Conservation (phyloP, 2,797 vertebrate genomes). For the Melanotaenia trifasciata region DNA sequence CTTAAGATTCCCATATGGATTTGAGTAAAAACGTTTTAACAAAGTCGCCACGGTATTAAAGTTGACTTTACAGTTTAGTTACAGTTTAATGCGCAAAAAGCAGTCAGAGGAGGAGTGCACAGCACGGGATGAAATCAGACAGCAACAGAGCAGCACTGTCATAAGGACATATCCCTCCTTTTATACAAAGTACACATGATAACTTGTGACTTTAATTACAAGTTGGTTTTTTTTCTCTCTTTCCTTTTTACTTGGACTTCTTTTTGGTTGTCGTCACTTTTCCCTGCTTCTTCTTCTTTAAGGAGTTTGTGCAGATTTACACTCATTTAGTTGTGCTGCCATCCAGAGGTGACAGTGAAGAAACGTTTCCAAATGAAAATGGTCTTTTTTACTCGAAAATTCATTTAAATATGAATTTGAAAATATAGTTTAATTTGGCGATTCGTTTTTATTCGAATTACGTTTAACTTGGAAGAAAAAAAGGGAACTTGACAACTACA, state of each 20-base stretch:
- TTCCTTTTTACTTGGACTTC: constrained; percentile 32
- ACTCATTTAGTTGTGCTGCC: constrained; percentile 65
- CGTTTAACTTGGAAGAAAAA: neutral
- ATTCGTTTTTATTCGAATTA: no score
- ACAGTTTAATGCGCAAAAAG: constrained; percentile 27
- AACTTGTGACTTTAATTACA: constrained; percentile 81
- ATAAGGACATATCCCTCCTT: constrained; percentile 38
- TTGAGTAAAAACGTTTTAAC: constrained; percentile 15
- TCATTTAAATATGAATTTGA: neutral
- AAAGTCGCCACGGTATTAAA: constrained; percentile 13
- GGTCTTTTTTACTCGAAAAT: neutral
- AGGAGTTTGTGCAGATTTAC: constrained; percentile 4
- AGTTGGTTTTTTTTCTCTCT: constrained; percentile 25
- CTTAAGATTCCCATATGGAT: neutral
- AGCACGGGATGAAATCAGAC: neutral
- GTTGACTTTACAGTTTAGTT: constrained; percentile 33
- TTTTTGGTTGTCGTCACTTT: constrained; percentile 29
- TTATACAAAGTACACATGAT: constrained; percentile 65
- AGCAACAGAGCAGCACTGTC: constrained; percentile 17
- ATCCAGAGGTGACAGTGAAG: constrained; percentile 62
- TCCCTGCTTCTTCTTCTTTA: constrained; percentile 36
- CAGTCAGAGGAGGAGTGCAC: neutral
- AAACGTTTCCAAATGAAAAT: constrained; percentile 5
- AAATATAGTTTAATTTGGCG: no score
- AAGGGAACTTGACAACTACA: constrained; percentile 36